These are phyloP conservation scores for Triops longicaudatus DNA, from an alignment of 1,140 invertebrate genomes.

Conservation along the genomic window DNA sequence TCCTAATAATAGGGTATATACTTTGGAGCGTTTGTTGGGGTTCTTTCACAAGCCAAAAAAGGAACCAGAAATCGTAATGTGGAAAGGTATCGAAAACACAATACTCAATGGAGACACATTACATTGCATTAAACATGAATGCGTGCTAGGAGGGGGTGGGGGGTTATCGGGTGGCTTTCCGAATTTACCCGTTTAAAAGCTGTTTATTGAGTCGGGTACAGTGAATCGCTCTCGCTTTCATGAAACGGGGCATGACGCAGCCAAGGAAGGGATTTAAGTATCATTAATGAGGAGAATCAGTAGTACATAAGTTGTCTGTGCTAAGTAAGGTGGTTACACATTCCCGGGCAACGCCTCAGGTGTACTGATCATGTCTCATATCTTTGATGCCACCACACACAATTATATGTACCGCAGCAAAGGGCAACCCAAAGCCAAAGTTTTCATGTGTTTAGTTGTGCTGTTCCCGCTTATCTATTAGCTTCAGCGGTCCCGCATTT, in stretches of 20 bases:
- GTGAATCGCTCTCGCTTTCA: not conserved
- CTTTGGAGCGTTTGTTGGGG: not conserved
- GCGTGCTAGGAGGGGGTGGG: not conserved
- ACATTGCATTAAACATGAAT: slow-evolving; percentile 8
- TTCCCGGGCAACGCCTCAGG: not conserved
- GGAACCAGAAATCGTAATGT: slow-evolving; percentile 1
- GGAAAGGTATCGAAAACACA: not conserved
- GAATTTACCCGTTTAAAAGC: not conserved
- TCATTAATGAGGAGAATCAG: slow-evolving; percentile 7
- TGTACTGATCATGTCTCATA: slow-evolving; percentile 1
- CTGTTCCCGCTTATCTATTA: not conserved
- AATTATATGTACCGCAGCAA: slow-evolving; percentile 4
- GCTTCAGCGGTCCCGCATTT: slow-evolving; percentile 10
- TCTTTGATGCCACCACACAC: not conserved
- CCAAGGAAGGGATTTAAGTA: slow-evolving; percentile 6
- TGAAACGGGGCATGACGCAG: not conserved
- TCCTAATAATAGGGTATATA: not conserved
- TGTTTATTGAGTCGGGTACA: not conserved
- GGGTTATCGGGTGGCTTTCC: not conserved
- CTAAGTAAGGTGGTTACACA: slow-evolving; percentile 7
- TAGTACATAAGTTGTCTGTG: not conserved
- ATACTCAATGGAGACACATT: slow-evolving; percentile 8
- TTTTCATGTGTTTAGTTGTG: not conserved
- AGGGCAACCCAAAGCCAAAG: not conserved
- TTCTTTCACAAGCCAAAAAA: slow-evolving; percentile 12